These are phyloP conservation scores for Oxyruncus cristatus DNA, from an alignment of 2,113 vertebrate genomes.

Conservation along the genomic window DNA sequence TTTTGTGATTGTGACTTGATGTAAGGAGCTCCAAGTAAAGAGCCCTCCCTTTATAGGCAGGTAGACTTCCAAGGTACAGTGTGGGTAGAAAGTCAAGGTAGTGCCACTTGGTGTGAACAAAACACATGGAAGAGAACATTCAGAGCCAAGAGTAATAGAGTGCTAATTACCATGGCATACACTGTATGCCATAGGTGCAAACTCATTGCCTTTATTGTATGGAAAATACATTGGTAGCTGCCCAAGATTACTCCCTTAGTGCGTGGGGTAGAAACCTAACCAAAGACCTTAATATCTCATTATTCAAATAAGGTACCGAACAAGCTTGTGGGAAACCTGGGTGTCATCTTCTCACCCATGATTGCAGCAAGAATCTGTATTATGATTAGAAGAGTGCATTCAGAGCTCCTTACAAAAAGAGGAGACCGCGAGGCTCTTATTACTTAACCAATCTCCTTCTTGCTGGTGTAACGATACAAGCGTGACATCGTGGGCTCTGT, in stretches of 20 bases:
- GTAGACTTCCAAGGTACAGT: background rate
- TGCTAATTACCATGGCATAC: background rate
- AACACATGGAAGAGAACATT: background rate
- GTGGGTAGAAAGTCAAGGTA: background rate
- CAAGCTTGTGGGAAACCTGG: background rate
- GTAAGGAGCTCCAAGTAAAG: background rate
- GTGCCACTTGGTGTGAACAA: background rate
- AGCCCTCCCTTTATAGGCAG: background rate
- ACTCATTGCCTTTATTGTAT: background rate
- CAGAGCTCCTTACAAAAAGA: background rate
- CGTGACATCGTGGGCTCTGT: rapidly evolving
- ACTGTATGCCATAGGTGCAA: background rate
- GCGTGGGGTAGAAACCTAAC: background rate
- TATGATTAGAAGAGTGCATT: background rate
- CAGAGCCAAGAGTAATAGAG: background rate
- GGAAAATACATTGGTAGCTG: background rate
- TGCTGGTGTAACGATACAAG: rapidly evolving
- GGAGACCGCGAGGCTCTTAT: background rate
- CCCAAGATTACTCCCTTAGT: background rate
- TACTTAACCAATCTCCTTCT: background rate
- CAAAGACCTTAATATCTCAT: background rate
- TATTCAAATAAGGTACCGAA: background rate
- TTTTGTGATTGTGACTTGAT: background rate
- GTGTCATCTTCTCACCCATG: background rate
- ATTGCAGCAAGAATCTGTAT: background rate